phyloP scores from a whole-genome alignment of 2,888 invertebrate genomes.

The Apocheima hispidaria region DNA sequence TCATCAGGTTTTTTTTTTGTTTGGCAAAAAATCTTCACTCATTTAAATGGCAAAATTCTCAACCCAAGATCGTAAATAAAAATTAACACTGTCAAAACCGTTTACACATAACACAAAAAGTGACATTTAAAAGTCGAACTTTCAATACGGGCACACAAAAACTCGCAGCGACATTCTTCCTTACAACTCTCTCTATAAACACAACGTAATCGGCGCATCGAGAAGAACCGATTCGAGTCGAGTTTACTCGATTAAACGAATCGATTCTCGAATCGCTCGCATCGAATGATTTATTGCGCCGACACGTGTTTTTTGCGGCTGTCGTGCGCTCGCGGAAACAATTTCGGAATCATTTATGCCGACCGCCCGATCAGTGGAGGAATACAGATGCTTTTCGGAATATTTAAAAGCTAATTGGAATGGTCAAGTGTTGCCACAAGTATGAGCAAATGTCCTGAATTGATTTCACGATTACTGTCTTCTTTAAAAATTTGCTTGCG shows the following conservation, averaged over 20 bases:
- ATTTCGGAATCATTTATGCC: conserved; percentile 83
- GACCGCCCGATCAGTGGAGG: conserved; percentile 72
- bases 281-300: conserved; percentile 82
- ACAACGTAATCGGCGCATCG: conserved; percentile 76
- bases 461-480: not conserved
- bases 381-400: conserved; percentile 57
- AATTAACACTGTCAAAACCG: conserved; percentile 50
- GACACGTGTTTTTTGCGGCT: conserved; percentile 83
- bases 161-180: conserved; percentile 75
- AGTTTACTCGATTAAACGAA: conserved; percentile 67
- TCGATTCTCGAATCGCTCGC: conserved; percentile 51
- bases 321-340: conserved; percentile 77
- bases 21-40: not conserved
- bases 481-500: not conserved
- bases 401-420: not conserved
- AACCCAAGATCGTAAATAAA: conserved; percentile 36
- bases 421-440: not conserved
- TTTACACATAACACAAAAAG: conserved; percentile 54
- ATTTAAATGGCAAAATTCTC: not conserved
- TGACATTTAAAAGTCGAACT: conserved; percentile 56
- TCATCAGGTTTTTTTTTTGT: not conserved
- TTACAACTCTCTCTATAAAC: conserved; percentile 80
- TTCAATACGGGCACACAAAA: conserved; percentile 64
- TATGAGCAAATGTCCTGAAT: not conserved
- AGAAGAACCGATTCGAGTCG: conserved; percentile 82